Evolutionary conservation across 23 tunicate species (phyloP), one percentile per base, ranked within the genome.

Genomic region (Trididemnum clinides): DNA sequence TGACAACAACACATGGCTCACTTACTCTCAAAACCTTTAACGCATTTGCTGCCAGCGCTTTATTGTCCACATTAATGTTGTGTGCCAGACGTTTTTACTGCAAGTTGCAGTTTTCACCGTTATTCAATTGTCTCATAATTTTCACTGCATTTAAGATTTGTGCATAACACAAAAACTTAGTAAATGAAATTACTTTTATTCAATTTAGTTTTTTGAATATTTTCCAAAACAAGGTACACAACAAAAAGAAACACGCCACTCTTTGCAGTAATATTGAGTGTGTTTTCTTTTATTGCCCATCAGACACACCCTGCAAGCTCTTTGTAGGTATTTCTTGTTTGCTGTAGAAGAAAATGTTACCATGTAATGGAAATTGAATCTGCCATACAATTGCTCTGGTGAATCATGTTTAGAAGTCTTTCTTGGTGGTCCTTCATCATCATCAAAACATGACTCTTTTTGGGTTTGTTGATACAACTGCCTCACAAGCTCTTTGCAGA

Each of bases 401-500:
- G 70, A 21, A 62, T 20, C 26, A 20, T 5, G 70, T 22, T 62
- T 62, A 22, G 27, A 20, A 62, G 70, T 44, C 54, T 44, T 44
- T 44, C 54, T 44, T 44, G 54, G 54, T 44, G 54, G 54, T 7
- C 54, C 54, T 44, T 44, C 70, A 62, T 22, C 70, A 62, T 22
- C 25, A 62, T 20, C 23, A 20, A 23, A 62, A 62, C 6, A 62
- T 18, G 25, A 62, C 25, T 22, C 70, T 62, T 62, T 23, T 62
- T 20, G 70, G 70, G 70, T 20, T 22, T 22, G 70, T 62, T 20
- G 26, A 62, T 23, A 62, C 27, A 62, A 23, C 27, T 62, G 23
- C 21, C 70, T 62, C 70, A 62, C 70, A 62, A 62, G 70, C 70
- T 62, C 70, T 44, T 44, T 44, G 54, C 54, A 44, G 54, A 44